These are phyloP conservation scores for Hydrotaea cyrtoneurina DNA, from an alignment of 2,888 invertebrate genomes.

Conservation along the genomic window DNA sequence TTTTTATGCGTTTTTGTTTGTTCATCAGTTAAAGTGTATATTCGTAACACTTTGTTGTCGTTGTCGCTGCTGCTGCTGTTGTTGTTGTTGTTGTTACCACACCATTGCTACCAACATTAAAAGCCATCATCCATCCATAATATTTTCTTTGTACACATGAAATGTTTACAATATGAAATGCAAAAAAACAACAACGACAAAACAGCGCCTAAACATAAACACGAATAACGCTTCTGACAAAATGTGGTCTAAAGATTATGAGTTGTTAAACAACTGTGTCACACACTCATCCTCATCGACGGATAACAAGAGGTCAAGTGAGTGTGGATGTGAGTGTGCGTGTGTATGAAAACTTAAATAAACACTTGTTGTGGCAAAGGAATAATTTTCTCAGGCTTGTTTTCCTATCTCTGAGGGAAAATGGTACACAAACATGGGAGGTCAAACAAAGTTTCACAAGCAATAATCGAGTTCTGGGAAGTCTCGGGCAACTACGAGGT, in stretches of 20 bases:
- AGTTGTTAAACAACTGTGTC: slow-evolving; percentile 36
- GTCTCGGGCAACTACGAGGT: no score
- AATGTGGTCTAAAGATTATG: slow-evolving; percentile 15
- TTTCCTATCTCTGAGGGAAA: neutral
- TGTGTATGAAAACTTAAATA: neutral
- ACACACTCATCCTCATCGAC: slow-evolving; percentile 6
- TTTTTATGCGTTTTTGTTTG: slow-evolving; percentile 61
- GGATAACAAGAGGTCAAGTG: slow-evolving; percentile 23
- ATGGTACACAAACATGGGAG: neutral
- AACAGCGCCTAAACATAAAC: neutral
- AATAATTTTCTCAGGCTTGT: slow-evolving; percentile 11
- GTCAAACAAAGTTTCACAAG: neutral
- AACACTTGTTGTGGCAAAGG: slow-evolving; percentile 32
- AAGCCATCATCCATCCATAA: slow-evolving; percentile 43
- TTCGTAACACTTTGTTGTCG: slow-evolving; percentile 58
- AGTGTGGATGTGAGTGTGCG: neutral
- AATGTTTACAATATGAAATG: slow-evolving; percentile 46
- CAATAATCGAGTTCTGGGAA: no score
- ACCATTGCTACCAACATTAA: slow-evolving; percentile 25
- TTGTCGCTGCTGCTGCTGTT: slow-evolving; percentile 2
- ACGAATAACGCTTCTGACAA: slow-evolving; percentile 12
- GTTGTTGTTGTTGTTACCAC: slow-evolving; percentile 19
- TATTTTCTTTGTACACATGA: slow-evolving; percentile 33
- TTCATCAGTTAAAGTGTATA: slow-evolving; percentile 66
- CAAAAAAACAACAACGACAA: slow-evolving; percentile 14